Percentiles rank a stretch among this genome's conserved stretches.
Evolutionary conservation across 2,888 invertebrate genomes (phyloP).

Genomic region (Acleris holmiana): DNA sequence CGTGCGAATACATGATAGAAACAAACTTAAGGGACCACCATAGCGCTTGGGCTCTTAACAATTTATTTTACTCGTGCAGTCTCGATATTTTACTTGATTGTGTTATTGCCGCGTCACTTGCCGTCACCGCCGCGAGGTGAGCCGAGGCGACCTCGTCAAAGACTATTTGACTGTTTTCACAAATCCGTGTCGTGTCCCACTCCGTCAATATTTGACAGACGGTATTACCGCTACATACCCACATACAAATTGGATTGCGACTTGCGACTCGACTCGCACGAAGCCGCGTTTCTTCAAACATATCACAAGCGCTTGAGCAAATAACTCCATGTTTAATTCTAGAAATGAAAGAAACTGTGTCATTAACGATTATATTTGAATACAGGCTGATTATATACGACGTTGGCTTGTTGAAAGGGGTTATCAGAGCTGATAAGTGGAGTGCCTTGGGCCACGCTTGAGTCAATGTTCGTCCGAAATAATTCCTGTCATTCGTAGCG

Average conservation of each 20-base stretch:
- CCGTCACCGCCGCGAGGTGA: slow-evolving; percentile 41
- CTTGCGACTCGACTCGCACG: slow-evolving; percentile 60
- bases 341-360: slow-evolving; percentile 30
- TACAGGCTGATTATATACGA: slow-evolving; percentile 15
- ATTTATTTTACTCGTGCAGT: too few relatives aligned
- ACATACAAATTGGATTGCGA: slow-evolving; percentile 69
- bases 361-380: slow-evolving; percentile 34
- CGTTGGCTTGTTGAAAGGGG: slow-evolving; percentile 53
- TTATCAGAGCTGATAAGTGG: slow-evolving; percentile 63
- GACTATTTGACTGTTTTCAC: slow-evolving; percentile 79
- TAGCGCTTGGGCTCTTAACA: too few relatives aligned
- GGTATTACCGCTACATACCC: slow-evolving; percentile 75
- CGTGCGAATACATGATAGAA: too few relatives aligned
- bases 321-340: slow-evolving; percentile 23
- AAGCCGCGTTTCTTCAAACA: slow-evolving; percentile 64
- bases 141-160: slow-evolving; percentile 66
- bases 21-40: too few relatives aligned
- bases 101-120: slow-evolving; percentile 27
- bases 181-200: slow-evolving; percentile 81
- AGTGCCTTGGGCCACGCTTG: slow-evolving; percentile 54
- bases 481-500: slow-evolving; percentile 69
- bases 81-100: background rate
- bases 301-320: slow-evolving; percentile 31
- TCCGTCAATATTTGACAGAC: slow-evolving; percentile 78
- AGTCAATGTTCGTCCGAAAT: slow-evolving; percentile 77